These are phyloP conservation scores for Tipula helvola DNA, from an alignment of 2,888 invertebrate species.

Conservation along the genomic window DNA sequence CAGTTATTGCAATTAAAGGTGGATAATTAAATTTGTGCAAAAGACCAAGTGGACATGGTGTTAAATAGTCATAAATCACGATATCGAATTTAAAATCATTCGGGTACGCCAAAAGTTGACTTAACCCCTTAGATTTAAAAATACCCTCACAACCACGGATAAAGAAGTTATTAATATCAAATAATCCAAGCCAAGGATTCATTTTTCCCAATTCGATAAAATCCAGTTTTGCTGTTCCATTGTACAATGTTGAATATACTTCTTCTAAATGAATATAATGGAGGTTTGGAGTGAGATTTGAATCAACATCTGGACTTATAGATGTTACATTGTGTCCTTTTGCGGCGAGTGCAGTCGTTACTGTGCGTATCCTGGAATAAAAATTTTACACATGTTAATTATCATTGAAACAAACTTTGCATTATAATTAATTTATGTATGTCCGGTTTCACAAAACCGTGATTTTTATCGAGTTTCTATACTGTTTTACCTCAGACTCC, in stretches of 20 bases:
- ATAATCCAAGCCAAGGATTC: not conserved
- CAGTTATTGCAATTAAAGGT: slow-evolving; percentile 24
- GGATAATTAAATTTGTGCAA: slow-evolving; percentile 26
- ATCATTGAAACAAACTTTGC: too few species aligned
- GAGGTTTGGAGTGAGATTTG: slow-evolving; percentile 17
- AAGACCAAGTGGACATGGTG: slow-evolving; percentile 25
- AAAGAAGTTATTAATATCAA: not conserved
- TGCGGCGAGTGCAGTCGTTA: slow-evolving; percentile 13
- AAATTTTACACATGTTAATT: too few species aligned
- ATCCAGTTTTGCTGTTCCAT: slow-evolving; percentile 7
- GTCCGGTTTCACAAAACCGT: too few species aligned
- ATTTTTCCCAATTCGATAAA: not conserved
- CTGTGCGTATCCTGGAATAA: slow-evolving; percentile 12
- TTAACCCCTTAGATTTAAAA: slow-evolving; percentile 21
- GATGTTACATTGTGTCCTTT: not conserved
- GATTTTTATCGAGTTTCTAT: too few species aligned
- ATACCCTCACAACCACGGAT: not conserved
- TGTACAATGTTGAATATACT: slow-evolving; percentile 16
- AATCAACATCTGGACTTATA: slow-evolving; percentile 20
- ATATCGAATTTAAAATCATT: slow-evolving; percentile 25
- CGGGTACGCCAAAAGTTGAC: slow-evolving; percentile 22
- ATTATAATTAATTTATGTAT: too few species aligned
- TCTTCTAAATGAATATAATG: slow-evolving; percentile 22
- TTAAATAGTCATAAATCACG: slow-evolving; percentile 22
- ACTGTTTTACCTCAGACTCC: too few species aligned